Conservation (phyloP, 2,797 vertebrate genomes). For the Lithobates pipiens region DNA sequence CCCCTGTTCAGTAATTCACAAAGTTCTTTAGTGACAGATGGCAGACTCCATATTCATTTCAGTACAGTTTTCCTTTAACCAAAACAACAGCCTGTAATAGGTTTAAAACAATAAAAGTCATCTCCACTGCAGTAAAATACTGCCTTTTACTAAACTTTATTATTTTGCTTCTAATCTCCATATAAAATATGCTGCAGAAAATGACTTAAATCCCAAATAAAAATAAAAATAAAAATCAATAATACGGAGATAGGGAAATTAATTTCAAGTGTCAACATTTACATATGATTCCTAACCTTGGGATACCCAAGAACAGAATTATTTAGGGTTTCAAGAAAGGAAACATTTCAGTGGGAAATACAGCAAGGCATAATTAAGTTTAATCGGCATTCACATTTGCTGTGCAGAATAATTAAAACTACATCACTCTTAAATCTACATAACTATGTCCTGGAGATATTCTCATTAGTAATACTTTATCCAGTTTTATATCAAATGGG, state of each 20-base stretch:
- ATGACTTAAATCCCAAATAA: background rate
- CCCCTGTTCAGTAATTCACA: no score
- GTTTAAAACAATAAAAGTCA: no score
- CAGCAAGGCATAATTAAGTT: slow-evolving; percentile 64
- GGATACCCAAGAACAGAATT: slow-evolving; percentile 61
- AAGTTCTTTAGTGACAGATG: no score
- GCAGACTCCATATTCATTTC: no score
- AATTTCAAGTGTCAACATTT: slow-evolving; percentile 60
- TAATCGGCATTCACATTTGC: slow-evolving; percentile 68
- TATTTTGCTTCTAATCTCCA: background rate
- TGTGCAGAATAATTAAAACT: slow-evolving; percentile 73
- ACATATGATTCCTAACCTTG: slow-evolving; percentile 65
- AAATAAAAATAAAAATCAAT: slow-evolving; percentile 36
- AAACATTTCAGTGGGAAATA: slow-evolving; percentile 68
- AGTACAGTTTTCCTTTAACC: no score
- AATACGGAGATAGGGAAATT: background rate
- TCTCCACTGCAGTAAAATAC: no score
- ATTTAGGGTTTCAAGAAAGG: slow-evolving; percentile 66
- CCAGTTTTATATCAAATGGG: slow-evolving; percentile 63
- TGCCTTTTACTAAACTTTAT: no score
- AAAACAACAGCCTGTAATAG: no score
- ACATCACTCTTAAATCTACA: slow-evolving; percentile 71
- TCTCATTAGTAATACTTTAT: slow-evolving; percentile 67
- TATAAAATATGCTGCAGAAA: slow-evolving; percentile 5
- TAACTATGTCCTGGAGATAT: slow-evolving; percentile 73